phyloP scores from a whole-genome alignment of 1,140 invertebrate species.

The Whitmania pigra region DNA sequence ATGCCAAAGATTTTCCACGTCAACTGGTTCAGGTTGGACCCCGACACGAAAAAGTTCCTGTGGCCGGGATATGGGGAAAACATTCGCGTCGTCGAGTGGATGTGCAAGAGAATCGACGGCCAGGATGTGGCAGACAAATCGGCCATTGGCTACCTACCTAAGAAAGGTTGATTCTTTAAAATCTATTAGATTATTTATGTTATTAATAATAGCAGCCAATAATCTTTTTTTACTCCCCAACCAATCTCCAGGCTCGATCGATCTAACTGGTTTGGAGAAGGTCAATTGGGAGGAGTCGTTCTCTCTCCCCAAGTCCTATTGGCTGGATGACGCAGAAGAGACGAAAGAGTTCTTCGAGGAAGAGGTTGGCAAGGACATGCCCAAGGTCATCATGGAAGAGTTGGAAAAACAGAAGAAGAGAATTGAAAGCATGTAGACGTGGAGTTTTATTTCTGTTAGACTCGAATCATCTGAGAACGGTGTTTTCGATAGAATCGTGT shows the following conservation, averaged over 20 bases:
- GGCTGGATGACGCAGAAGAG: constrained; percentile 70
- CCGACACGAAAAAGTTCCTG: constrained; percentile 59
- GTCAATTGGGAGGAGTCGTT: constrained; percentile 62
- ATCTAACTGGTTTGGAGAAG: constrained; percentile 11
- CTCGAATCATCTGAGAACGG: too few relatives aligned
- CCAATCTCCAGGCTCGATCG: constrained; percentile 10
- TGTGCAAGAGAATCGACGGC: constrained; percentile 65
- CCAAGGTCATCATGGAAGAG: constrained; percentile 59
- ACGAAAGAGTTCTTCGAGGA: constrained; percentile 78
- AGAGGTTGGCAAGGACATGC: constrained; percentile 64
- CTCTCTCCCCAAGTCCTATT: constrained; percentile 74
- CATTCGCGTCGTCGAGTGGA: constrained; percentile 86
- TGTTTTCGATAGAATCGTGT: too few relatives aligned
- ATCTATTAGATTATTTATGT: neutral
- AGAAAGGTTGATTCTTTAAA: constrained; percentile 19
- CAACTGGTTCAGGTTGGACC: constrained; percentile 89
- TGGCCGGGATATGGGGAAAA: constrained; percentile 99
- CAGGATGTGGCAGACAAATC: constrained; percentile 31
- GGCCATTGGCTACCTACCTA: constrained; percentile 39
- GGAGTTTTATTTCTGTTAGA: too few relatives aligned
- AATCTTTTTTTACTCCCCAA: neutral
- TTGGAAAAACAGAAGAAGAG: constrained; percentile 56
- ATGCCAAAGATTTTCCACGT: constrained; percentile 70
- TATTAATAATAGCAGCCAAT: neutral
- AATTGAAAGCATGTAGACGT: constrained; percentile 17